phyloP scores from a whole-genome alignment of 2,888 invertebrate genomes.

The Tinea trinotella region DNA sequence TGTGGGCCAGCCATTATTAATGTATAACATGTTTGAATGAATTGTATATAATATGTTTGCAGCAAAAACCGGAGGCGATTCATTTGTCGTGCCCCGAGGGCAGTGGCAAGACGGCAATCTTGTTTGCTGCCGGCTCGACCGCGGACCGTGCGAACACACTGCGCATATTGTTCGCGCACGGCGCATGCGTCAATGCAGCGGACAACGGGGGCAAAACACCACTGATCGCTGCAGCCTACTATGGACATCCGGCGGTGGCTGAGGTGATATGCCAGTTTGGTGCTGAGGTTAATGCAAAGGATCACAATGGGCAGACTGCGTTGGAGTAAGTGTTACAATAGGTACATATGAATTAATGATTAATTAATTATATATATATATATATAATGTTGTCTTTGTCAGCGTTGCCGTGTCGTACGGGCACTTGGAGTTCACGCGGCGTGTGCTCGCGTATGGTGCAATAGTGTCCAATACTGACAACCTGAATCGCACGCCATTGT shows the following conservation, averaged over 20 bases:
- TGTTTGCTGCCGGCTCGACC: too few relatives aligned
- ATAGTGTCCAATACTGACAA: conserved; percentile 88
- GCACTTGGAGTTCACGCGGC: conserved; percentile 86
- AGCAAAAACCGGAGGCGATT: conserved; percentile 70
- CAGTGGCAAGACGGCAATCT: conserved; percentile 87
- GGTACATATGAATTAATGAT: background rate
- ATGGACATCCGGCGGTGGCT: conserved; percentile 87
- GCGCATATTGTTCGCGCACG: conserved; percentile 66
- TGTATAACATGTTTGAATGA: too few relatives aligned
- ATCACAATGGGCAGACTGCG: too few relatives aligned
- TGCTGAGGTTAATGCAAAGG: too few relatives aligned
- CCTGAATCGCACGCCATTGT: conserved; percentile 91
- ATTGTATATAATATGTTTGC: too few relatives aligned
- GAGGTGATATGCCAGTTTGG: background rate
- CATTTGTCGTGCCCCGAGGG: too few relatives aligned
- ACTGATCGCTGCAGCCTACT: conserved; percentile 94
- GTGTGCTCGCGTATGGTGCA: conserved; percentile 82
- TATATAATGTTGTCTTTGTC: background rate
- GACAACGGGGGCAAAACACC: conserved; percentile 93
- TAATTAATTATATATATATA: background rate
- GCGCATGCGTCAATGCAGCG: conserved; percentile 82
- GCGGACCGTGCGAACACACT: conserved; percentile 82
- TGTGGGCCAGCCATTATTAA: too few relatives aligned
- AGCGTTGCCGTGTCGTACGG: conserved; percentile 96
- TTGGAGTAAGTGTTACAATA: too few relatives aligned